Base-by-base conservation (phyloP, 2,888 invertebrate genomes). In the Neria commutata region DNA sequence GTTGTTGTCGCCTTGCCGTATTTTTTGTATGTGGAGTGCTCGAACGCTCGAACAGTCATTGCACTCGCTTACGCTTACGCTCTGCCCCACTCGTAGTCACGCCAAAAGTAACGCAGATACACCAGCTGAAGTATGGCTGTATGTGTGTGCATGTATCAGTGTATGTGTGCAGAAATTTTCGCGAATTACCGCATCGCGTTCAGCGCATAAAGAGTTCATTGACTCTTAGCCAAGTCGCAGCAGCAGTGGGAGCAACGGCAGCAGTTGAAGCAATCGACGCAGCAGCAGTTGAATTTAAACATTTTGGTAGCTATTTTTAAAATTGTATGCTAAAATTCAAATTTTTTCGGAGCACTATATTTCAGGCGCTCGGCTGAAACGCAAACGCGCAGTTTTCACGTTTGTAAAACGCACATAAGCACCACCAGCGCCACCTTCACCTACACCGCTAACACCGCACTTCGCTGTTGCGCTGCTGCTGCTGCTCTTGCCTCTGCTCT, bases 131-230 rank as follows among this genome's bases (percentile, higher is more conserved):
- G 17, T 16, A 37, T 14, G 4, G 11, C 11, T 37, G 37, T 37
- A 16, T 25, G n/a, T 48, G 25, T 19, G 16, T 5, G 3, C 48
- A 25, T n/a, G 8, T 16, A 16, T 25, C 3, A 3, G 16, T 5
- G 3, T 25, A 25, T n/a, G 8, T 16, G 5, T 25, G 1, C 1
- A 26, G n/a, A 26, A 48, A 26, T 37, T 48, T 8, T 48, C 19
- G 24, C 24, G 47, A 73, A 74, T 72, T 74, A 73, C 71, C 73
- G 75, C 72, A 74, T 71, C 73, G 75, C 65, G 19, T 54, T 29
- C 48, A 62, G 61, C 66, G 71, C 75, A 74, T 75, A 68, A 63
- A 65, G 67, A 74, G 73, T 73, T 74, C 73, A 71, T 70, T 74
- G 73, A 75, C 72, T 68, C 8, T 2, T 2, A 14, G 25, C 21